A percentile compares a stretch with the other conserved stretches of the same genome.
phyloP scores from a whole-genome alignment of 2,888 invertebrate species.

The Mythimna loreyi region DNA sequence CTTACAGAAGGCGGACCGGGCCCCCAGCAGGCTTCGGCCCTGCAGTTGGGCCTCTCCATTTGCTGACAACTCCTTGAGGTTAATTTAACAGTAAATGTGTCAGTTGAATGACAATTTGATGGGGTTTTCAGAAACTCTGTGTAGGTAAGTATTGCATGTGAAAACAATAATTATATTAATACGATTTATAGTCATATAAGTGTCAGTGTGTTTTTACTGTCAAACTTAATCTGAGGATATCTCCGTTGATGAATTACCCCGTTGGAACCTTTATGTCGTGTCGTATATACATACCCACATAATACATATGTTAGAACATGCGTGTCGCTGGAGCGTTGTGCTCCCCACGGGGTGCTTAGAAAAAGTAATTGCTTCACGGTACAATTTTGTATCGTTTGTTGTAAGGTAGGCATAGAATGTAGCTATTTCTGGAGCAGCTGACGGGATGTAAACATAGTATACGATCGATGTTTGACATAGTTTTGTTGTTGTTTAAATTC shows the following conservation, averaged over 20 bases:
- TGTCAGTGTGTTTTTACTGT: not conserved
- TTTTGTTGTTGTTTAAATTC: not conserved
- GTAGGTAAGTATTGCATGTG: no score
- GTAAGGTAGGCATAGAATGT: not conserved
- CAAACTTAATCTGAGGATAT: not conserved
- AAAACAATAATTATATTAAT: no score
- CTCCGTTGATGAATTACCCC: slow-evolving; percentile 3
- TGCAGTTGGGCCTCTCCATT: no score
- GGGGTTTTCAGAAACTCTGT: no score
- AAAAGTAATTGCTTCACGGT: slow-evolving; percentile 45
- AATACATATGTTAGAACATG: slow-evolving; percentile 20
- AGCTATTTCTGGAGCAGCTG: not conserved
- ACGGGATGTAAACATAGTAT: no score
- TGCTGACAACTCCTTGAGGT: no score
- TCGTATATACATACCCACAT: slow-evolving; percentile 17
- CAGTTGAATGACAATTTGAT: no score
- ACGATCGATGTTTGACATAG: slow-evolving; percentile 9
- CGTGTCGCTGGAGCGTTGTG: slow-evolving; percentile 14
- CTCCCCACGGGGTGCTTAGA: slow-evolving; percentile 43
- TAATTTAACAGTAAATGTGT: no score
- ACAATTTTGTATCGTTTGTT: slow-evolving; percentile 31
- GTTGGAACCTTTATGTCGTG: slow-evolving; percentile 6
- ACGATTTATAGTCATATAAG: no score
- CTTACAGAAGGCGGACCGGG: no score
- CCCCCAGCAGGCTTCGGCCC: no score